A percentile compares a stretch with the other conserved stretches of the same genome.
phyloP scores from a whole-genome alignment of 2,113 vertebrate species.

The Ciconia boyciana region DNA sequence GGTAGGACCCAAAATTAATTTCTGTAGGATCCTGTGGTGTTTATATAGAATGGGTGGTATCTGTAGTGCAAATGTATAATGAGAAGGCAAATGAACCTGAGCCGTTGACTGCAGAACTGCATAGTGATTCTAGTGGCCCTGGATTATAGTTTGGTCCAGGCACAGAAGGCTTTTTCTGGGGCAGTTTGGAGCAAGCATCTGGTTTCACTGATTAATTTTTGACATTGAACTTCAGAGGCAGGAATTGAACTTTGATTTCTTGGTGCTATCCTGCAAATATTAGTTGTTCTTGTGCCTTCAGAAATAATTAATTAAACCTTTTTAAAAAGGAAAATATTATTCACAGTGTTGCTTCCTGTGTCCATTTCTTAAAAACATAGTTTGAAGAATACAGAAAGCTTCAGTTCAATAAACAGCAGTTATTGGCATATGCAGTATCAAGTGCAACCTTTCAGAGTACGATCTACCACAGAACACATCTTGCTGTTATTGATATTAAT shows the following conservation, averaged over 20 bases:
- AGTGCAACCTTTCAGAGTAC: neutral
- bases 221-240: neutral
- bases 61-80: neutral
- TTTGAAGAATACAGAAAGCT: neutral
- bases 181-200: neutral
- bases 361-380: neutral
- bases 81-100: neutral
- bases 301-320: neutral
- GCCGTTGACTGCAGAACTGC: neutral
- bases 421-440: neutral
- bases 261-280: neutral
- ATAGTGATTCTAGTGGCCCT: neutral
- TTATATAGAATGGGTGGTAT: neutral
- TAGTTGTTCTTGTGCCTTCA: neutral
- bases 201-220: neutral
- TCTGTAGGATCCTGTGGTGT: neutral
- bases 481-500: neutral
- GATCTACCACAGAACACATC: neutral
- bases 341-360: neutral
- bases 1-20: neutral
- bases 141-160: neutral
- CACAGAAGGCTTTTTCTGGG: neutral
- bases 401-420: neutral
- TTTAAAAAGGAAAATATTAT: neutral
- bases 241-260: neutral